These are phyloP conservation scores for Taphrorychus bicolor DNA, from an alignment of 2,888 invertebrate species.

Conservation along the genomic window DNA sequence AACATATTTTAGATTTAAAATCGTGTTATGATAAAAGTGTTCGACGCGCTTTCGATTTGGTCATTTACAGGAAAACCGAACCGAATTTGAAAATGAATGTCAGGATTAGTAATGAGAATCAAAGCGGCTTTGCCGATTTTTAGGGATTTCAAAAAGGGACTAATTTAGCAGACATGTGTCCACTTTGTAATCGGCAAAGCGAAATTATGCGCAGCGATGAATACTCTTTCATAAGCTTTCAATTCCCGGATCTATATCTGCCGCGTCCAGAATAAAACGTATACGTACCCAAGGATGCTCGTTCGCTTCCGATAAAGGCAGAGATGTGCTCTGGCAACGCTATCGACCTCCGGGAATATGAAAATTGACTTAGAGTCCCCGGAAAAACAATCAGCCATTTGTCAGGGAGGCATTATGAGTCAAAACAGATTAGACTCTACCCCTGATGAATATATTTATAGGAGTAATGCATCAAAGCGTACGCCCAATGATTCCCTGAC, in stretches of 20 bases:
- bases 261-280: background rate
- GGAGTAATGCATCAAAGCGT: conserved; percentile 57
- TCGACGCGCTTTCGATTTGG: background rate
- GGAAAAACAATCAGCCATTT: conserved; percentile 39
- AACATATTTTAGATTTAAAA: no score
- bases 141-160: conserved; percentile 2
- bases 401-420: conserved; percentile 35
- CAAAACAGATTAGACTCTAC: conserved; percentile 37
- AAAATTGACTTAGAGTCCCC: conserved; percentile 34
- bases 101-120: conserved; percentile 4
- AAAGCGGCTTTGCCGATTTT: conserved; percentile 7
- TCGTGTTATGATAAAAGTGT: background rate
- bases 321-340: background rate
- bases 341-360: conserved; percentile 15
- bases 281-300: background rate
- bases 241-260: background rate
- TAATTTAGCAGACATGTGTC: conserved; percentile 6
- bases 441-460: conserved; percentile 59
- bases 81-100: conserved; percentile 5
- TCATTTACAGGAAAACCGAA: conserved; percentile 10
- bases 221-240: background rate
- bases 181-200: conserved; percentile 2
- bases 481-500: conserved; percentile 57
- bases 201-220: conserved; percentile 2
- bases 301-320: background rate